Evolutionary conservation across 2,797 vertebrate species (phyloP).

Genomic region (Chiloscyllium punctatum): DNA sequence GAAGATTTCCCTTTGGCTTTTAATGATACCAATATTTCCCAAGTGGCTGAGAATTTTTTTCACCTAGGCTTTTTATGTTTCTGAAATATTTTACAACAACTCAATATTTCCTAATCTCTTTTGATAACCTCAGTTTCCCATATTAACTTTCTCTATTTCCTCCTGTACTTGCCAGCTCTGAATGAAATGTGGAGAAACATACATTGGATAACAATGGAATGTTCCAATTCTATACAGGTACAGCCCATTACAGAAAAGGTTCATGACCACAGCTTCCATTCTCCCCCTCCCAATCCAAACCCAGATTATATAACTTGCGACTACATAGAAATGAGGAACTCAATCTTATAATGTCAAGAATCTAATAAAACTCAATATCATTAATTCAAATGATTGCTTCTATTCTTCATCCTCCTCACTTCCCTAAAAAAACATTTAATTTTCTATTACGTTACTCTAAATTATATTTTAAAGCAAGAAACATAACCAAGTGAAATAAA

Average conservation of each 20-base stretch:
- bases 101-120: background rate
- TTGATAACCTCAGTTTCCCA: background rate
- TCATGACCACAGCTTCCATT: background rate
- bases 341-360: background rate
- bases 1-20: background rate
- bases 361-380: slow-evolving; percentile 22
- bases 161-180: background rate
- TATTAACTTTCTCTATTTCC: background rate
- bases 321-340: background rate
- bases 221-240: background rate
- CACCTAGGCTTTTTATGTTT: background rate
- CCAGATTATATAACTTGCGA: background rate
- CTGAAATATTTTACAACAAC: background rate
- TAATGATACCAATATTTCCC: background rate
- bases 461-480: slow-evolving; percentile 13
- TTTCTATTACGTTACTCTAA: slow-evolving; percentile 11
- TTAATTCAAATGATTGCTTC: background rate
- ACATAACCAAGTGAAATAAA: background rate
- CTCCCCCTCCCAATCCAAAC: background rate
- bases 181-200: background rate
- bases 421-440: background rate
- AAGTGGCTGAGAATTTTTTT: no score
- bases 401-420: background rate
- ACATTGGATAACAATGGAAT: background rate
- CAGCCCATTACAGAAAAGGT: background rate